A percentile compares a stretch with the other conserved stretches of the same genome.
Conservation (phyloP, 2,888 invertebrate species). For the Drepanosiphum platanoidis region DNA sequence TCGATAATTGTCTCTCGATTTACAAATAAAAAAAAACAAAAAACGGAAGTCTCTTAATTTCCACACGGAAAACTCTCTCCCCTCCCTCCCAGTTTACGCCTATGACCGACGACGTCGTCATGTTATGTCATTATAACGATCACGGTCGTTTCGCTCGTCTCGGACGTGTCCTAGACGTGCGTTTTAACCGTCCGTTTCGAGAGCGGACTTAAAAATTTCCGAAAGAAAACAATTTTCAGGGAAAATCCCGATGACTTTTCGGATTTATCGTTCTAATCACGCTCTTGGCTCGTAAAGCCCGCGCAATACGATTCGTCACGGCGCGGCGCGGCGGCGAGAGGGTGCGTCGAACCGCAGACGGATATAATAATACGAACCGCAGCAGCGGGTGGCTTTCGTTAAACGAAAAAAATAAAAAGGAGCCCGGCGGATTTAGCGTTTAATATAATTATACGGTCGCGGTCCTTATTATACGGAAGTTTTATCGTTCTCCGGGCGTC, state of each 20-base stretch:
- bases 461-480: neutral
- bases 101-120: too few relatives aligned
- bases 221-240: neutral
- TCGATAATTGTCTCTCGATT: too few relatives aligned
- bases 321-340: neutral
- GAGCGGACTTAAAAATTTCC: neutral
- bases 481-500: too few relatives aligned
- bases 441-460: neutral
- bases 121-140: too few relatives aligned
- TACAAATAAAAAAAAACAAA: too few relatives aligned
- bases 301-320: neutral
- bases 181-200: neutral
- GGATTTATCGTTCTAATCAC: constrained; percentile 7
- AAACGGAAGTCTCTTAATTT: too few relatives aligned
- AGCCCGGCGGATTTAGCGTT: neutral
- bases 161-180: too few relatives aligned
- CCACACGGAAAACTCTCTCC: too few relatives aligned
- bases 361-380: neutral
- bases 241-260: neutral
- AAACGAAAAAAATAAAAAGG: neutral
- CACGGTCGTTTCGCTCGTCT: too few relatives aligned
- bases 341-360: neutral
- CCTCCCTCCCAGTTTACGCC: too few relatives aligned
- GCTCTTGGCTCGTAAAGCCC: neutral
- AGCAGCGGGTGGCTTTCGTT: neutral